Base-by-base conservation (phyloP, 1,140 invertebrate genomes). In the Phthorimaea operculella region DNA sequence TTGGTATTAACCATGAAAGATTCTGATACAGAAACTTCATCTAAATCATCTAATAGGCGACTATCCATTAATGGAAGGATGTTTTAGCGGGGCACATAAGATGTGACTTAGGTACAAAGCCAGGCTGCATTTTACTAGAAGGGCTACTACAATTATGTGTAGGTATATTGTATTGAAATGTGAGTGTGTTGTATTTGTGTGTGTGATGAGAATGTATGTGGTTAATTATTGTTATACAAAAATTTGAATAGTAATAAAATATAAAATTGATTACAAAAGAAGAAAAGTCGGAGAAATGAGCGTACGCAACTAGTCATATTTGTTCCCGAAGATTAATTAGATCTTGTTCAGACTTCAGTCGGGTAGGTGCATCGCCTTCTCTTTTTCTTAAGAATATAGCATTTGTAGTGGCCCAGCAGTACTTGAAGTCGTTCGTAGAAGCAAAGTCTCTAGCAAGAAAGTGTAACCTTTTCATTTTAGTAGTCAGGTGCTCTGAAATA, bases 391-490 rank as follows among this genome's bases (percentile, higher is more conserved):
- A 9, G 44, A 14, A 16, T 16, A 47, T 47, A 47, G 44, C 16
- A 14, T 9, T 16, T 9, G 12, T 11, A 4, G 44, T 47, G 8
- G 44, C 12, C 44, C 44, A 47, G 44, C 44, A 47, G 10, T 15
- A 47, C 8, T 16, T n/a, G 15, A 47, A 47, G 15, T 47, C 16
- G 15, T 47, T 47, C 15, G 16, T 15, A 17, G 12, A 15, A 9
- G 44, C 44, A 16, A 16, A 47, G 16, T 47, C 44, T 16, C 44
- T 15, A 9, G 44, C 16, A 5, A 47, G 16, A 16, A 47, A 47
- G n/a, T 47, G 44, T 16, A 47, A 15, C 15, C 44, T 47, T 17
- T 47, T 47, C 44, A 47, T 47, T 47, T 47, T 47, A n/a, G 44
- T n/a, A 1, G 44, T 47, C 8, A 47, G 9, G 16, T 14, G 15